Evolutionary conservation across 2,797 vertebrate genomes (phyloP).

Genomic region (Cryptoblepharus egeriae): DNA sequence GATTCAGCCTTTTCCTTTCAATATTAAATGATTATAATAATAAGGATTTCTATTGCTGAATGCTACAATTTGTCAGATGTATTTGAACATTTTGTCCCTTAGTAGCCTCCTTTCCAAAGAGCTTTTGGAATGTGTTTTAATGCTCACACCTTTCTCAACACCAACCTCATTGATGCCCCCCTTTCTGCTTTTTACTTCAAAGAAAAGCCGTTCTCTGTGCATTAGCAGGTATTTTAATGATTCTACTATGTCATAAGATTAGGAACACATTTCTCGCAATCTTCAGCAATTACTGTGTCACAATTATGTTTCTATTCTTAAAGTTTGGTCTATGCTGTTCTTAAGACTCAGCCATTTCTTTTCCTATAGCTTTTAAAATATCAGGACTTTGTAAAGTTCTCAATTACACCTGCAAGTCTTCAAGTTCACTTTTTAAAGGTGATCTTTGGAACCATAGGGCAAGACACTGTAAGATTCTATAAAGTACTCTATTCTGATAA

Average conservation of each 20-base stretch:
- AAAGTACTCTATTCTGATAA: too few relatives aligned
- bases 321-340: background rate
- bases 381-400: background rate
- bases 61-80: background rate
- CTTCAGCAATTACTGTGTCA: constrained; percentile 31
- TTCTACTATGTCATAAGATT: constrained; percentile 10
- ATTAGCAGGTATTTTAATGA: constrained; percentile 10
- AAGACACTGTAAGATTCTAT: too few relatives aligned
- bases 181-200: constrained; percentile 16
- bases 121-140: background rate
- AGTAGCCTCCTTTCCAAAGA: background rate
- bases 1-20: background rate
- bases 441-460: too few relatives aligned
- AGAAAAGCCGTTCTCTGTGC: background rate
- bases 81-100: background rate
- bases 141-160: background rate
- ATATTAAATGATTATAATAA: background rate
- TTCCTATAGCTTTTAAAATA: background rate
- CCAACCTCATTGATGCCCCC: too few relatives aligned
- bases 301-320: constrained; percentile 20
- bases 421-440: too few relatives aligned
- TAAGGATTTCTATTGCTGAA: background rate
- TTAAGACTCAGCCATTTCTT: background rate
- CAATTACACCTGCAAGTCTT: background rate
- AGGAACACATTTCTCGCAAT: background rate